phyloP scores from a whole-genome alignment of 1,140 invertebrate species.

The Halyomorpha halys region DNA sequence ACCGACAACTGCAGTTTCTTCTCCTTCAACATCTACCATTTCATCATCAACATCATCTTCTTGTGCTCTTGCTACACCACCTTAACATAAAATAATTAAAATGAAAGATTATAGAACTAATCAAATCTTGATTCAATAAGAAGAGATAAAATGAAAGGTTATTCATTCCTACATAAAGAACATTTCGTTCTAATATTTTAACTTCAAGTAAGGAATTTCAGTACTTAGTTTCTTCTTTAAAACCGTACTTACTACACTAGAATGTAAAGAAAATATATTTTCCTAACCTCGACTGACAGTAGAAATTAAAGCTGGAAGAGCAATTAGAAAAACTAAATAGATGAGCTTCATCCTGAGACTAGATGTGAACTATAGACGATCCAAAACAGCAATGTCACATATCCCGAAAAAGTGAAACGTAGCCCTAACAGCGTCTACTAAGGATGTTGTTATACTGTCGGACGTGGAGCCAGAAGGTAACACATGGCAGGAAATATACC shows the following conservation, averaged over 20 bases:
- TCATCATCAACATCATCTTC: slow-evolving; percentile 57
- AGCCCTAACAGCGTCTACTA: background rate
- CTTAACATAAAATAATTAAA: background rate
- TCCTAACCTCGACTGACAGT: background rate
- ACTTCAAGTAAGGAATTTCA: no score
- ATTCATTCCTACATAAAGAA: no score
- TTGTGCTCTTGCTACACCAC: slow-evolving; percentile 40
- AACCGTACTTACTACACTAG: background rate
- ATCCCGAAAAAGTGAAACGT: slow-evolving; percentile 3
- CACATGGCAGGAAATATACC: slow-evolving; percentile 6
- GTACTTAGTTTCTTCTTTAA: no score
- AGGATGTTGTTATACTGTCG: background rate
- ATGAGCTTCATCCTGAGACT: slow-evolving; percentile 12
- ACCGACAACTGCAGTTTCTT: slow-evolving; percentile 30
- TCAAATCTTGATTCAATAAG: no score
- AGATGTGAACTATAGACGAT: background rate
- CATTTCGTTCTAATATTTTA: no score
- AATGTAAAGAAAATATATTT: background rate
- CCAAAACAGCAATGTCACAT: slow-evolving; percentile 8
- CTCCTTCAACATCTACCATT: slow-evolving; percentile 56
- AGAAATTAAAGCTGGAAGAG: slow-evolving; percentile 13
- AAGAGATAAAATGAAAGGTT: no score
- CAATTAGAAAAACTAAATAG: slow-evolving; percentile 17
- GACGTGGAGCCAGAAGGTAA: slow-evolving; percentile 8
- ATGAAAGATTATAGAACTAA: no score